Conservation (phyloP, 2,113 vertebrate species). For the Onychostruthus taczanowskii region DNA sequence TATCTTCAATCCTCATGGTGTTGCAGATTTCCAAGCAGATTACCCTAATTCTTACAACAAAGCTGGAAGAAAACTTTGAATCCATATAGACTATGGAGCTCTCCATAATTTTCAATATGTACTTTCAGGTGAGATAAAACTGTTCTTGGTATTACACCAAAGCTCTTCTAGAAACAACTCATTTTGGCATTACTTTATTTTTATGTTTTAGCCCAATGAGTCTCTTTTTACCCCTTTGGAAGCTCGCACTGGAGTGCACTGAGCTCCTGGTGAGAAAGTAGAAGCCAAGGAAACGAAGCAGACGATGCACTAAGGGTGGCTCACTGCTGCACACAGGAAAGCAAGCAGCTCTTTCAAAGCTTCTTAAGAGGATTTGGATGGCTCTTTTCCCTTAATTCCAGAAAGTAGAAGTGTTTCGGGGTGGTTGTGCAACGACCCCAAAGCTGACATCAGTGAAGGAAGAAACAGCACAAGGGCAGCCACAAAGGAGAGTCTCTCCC, state of each 20-base stretch:
- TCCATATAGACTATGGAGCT: background rate
- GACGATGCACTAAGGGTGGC: background rate
- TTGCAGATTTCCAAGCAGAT: background rate
- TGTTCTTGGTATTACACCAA: background rate
- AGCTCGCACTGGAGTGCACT: background rate
- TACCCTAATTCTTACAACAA: background rate
- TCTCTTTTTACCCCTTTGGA: background rate
- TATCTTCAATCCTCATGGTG: background rate
- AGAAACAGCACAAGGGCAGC: background rate
- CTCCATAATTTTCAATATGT: background rate
- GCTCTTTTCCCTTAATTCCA: slow-evolving; percentile 26
- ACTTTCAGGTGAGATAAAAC: background rate
- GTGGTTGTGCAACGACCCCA: background rate
- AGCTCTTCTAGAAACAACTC: background rate
- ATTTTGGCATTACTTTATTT: background rate
- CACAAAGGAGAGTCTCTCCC: background rate
- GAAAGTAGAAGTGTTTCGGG: background rate
- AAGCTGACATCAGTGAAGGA: background rate
- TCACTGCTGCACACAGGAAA: background rate
- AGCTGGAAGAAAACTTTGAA: background rate
- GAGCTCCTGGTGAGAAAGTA: background rate
- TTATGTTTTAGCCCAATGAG: background rate
- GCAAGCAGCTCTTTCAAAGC: background rate
- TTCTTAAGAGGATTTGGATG: slow-evolving; percentile 19
- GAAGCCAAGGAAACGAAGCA: background rate